These are phyloP conservation scores for Ichneumoninae sp. DNA, from an alignment of 2,888 invertebrate genomes.

Conservation along the genomic window DNA sequence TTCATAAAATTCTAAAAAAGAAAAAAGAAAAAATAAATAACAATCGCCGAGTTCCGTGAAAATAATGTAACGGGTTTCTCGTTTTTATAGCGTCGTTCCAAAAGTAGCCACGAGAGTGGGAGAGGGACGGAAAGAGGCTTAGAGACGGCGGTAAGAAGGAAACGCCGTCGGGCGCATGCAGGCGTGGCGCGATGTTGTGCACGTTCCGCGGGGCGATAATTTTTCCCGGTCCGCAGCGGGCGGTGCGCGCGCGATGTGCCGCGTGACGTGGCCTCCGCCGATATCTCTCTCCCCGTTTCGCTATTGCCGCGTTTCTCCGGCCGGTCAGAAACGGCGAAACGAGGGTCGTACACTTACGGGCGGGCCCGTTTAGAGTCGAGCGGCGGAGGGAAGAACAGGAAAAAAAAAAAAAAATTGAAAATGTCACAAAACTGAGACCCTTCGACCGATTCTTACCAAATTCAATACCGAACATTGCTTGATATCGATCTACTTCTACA, in stretches of 20 bases:
- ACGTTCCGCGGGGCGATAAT: constrained; percentile 56
- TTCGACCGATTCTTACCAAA: too few species aligned
- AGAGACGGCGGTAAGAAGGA: constrained; percentile 17
- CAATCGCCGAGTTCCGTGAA: too few species aligned
- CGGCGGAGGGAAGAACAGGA: not conserved
- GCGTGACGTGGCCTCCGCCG: constrained; percentile 14
- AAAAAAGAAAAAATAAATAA: too few species aligned
- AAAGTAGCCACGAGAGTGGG: too few species aligned
- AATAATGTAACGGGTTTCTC: too few species aligned
- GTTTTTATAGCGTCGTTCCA: too few species aligned
- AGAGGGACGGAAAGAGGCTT: not conserved
- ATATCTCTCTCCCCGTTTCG: not conserved
- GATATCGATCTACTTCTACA: too few species aligned
- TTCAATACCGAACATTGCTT: too few species aligned
- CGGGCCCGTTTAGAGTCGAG: constrained; percentile 56
- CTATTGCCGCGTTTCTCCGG: constrained; percentile 27
- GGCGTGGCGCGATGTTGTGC: constrained; percentile 55
- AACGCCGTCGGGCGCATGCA: constrained; percentile 38
- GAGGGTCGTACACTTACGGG: constrained; percentile 50
- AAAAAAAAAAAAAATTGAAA: too few species aligned
- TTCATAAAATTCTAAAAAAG: too few species aligned
- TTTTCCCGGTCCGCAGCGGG: constrained; percentile 60
- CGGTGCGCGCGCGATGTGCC: constrained; percentile 20
- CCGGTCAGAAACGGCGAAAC: constrained; percentile 39
- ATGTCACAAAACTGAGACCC: too few species aligned